phyloP scores from a whole-genome alignment of 2,797 vertebrate genomes.

The Percopsis omiscomaycus region DNA sequence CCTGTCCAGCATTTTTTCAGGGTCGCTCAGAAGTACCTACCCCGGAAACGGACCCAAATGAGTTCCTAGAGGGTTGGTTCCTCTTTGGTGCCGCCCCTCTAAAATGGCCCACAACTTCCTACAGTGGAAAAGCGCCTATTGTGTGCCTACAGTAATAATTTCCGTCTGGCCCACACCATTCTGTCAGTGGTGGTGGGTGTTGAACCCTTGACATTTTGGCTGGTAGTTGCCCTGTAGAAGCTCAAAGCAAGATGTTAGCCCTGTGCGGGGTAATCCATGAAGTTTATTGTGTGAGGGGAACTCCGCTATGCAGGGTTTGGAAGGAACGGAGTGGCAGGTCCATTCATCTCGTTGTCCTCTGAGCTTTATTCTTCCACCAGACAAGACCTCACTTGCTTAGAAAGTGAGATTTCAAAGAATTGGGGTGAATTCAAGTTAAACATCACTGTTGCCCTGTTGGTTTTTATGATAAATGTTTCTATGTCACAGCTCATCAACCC shows the following conservation, averaged over 20 bases:
- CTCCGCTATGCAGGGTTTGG: conserved; percentile 1
- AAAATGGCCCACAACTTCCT: no score
- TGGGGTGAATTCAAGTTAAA: neutral
- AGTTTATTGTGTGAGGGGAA: conserved; percentile 10
- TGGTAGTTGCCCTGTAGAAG: neutral
- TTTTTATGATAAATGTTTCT: neutral
- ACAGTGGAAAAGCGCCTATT: no score
- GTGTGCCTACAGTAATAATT: no score
- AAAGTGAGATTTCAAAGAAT: conserved; percentile 5
- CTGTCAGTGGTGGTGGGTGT: neutral
- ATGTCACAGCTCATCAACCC: no score
- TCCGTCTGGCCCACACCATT: no score
- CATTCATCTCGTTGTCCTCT: conserved; percentile 2
- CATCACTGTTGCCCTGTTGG: neutral
- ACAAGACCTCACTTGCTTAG: conserved; percentile 20
- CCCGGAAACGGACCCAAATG: no score
- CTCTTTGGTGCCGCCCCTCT: no score
- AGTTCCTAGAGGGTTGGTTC: no score
- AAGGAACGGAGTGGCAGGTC: neutral
- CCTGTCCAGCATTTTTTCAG: no score
- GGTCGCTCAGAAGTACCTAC: no score
- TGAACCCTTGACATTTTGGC: conserved; percentile 1
- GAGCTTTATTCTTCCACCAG: conserved; percentile 2
- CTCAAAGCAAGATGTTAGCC: conserved; percentile 2
- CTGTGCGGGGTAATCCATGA: neutral